Base-by-base conservation (phyloP, 2,113 vertebrate species). In the Carassius gibelio region DNA sequence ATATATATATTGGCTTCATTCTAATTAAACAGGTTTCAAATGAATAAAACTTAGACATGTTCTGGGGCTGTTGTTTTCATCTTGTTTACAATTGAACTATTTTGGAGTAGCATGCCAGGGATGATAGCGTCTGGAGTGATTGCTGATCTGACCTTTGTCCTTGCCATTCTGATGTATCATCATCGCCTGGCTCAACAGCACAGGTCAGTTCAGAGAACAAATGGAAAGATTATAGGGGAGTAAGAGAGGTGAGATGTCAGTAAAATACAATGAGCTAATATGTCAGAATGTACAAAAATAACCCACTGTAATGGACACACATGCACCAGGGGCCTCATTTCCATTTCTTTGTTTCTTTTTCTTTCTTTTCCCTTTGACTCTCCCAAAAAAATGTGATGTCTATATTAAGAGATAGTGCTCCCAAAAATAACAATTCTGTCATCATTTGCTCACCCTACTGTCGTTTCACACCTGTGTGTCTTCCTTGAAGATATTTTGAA, bases 251-350 rank as follows among this genome's bases (percentile, higher is more conserved):
- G 50, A 77, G 75, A 3, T 57, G 72, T 76, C n/a, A 75, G 42
- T 50, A 52, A 84, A 64, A 68, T 71, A 34, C 59, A 45, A 50
- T 84, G 9, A 45, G 36, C 61, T 68, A 19, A 76, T 50, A 52
- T 84, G 57, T 84, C 57, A 77, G 59, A 84, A 62, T 77, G 74
- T n/a, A n/a, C 30, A 38, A 75, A 84, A 71, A 72, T 10, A 74
- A 57, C 50, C 4, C 45, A 74, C 45, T 23, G 21, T 74, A 45
- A 45, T 1, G 1, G 38, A 77, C 14, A 75, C 74, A 38, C 66
- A 36, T 6, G 6, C 66, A 8, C 30, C n/a, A 17, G 15, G 26
- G 14, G n/a, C n/a, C n/a, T 75, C 42, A 36, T 77, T 36, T 34
- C 17, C 50, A 13, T 59, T 21, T 26, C 26, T 34, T 76, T 52